These are phyloP conservation scores for Acropora tenuis DNA, from an alignment of 64 coral and sea anemone genomes.

Conservation along the genomic window DNA sequence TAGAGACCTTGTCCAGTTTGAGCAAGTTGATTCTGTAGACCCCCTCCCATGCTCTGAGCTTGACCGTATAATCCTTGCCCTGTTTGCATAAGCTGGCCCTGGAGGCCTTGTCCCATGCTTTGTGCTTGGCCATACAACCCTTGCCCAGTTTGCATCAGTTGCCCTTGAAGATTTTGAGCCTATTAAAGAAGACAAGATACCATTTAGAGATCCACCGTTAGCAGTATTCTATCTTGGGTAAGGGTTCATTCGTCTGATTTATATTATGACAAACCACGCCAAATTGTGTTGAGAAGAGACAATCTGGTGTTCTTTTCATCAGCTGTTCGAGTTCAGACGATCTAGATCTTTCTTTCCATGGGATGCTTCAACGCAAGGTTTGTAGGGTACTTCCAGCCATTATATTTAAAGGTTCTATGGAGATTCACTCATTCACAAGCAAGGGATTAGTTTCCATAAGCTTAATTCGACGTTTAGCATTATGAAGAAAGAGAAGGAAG, in stretches of 20 bases:
- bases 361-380: no score
- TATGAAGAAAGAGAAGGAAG: background rate
- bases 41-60: slow-evolving; percentile 57
- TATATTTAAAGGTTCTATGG: no score
- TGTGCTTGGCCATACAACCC: slow-evolving; percentile 32
- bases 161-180: slow-evolving; percentile 41
- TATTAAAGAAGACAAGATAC: background rate
- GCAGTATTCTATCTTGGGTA: background rate
- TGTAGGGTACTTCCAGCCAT: no score
- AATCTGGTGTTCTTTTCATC: no score
- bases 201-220: background rate
- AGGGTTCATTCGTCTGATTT: background rate
- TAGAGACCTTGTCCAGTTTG: slow-evolving; percentile 20
- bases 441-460: no score
- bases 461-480: background rate
- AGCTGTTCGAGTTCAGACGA: no score
- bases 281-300: no score
- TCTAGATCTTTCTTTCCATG: no score
- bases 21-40: slow-evolving; percentile 30
- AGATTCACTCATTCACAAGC: no score
- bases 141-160: slow-evolving; percentile 37
- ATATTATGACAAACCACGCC: no score
- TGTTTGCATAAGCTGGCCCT: slow-evolving; percentile 25
- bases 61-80: slow-evolving; percentile 26
- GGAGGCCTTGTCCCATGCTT: slow-evolving; percentile 21